phyloP scores from a whole-genome alignment of 2,888 invertebrate species.

The Cephalotes varians region DNA sequence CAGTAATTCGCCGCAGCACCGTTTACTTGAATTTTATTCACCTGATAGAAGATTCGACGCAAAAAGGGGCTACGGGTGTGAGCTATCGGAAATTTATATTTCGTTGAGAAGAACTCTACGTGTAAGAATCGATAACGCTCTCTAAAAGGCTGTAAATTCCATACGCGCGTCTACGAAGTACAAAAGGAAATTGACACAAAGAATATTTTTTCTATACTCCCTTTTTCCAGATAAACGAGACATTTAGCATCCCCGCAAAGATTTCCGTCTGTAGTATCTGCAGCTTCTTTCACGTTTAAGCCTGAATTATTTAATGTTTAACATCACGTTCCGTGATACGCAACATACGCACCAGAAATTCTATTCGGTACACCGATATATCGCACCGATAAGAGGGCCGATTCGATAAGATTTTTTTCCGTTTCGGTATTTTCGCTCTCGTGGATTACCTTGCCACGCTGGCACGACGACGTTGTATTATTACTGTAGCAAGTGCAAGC shows the following conservation, averaged over 20 bases:
- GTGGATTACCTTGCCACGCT: slow-evolving; percentile 6
- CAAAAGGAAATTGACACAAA: background rate
- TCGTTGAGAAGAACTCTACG: background rate
- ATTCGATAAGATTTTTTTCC: slow-evolving; percentile 25
- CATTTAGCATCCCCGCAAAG: background rate
- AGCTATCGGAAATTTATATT: background rate
- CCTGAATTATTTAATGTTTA: background rate
- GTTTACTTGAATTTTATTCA: slow-evolving; percentile 20
- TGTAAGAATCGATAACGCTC: background rate
- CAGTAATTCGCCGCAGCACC: slow-evolving; percentile 3
- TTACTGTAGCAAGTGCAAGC: slow-evolving; percentile 39
- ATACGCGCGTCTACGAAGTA: background rate
- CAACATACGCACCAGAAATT: slow-evolving; percentile 32
- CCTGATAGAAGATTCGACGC: background rate
- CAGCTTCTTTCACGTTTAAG: slow-evolving; percentile 9
- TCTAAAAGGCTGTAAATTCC: background rate
- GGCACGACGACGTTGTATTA: slow-evolving; percentile 3
- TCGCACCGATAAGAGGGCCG: slow-evolving; percentile 19
- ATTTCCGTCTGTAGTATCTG: background rate
- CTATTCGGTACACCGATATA: slow-evolving; percentile 10
- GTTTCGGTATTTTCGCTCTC: slow-evolving; percentile 39
- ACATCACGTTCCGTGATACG: slow-evolving; percentile 4
- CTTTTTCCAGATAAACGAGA: background rate
- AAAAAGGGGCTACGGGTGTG: slow-evolving; percentile 12
- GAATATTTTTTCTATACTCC: background rate